phyloP scores from a whole-genome alignment of 2,797 vertebrate genomes.

The Gallinago solitaria region DNA sequence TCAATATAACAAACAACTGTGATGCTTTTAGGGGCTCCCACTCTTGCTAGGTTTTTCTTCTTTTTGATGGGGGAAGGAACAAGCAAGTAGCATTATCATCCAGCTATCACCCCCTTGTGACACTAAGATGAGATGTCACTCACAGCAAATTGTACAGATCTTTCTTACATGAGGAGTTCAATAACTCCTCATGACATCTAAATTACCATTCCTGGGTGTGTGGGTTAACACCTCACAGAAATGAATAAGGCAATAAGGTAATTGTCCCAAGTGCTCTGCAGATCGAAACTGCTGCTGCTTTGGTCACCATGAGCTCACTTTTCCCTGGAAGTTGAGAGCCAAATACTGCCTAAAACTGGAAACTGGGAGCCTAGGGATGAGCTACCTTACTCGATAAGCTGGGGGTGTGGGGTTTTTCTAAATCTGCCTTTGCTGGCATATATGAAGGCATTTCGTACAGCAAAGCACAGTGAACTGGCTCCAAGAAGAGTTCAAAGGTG shows the following conservation, averaged over 20 bases:
- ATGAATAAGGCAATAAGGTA: conserved; percentile 2
- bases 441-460: background rate
- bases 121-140: conserved; percentile 46
- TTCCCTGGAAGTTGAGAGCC: background rate
- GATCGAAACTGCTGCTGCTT: background rate
- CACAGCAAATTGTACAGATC: conserved; percentile 19
- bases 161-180: conserved; percentile 30
- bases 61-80: background rate
- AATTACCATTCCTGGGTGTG: conserved; percentile 15
- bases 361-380: background rate
- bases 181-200: conserved; percentile 24
- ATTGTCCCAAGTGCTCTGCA: conserved; percentile 1
- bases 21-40: background rate
- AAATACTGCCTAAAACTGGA: background rate
- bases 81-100: conserved; percentile 7
- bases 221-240: background rate
- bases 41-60: background rate
- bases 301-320: background rate
- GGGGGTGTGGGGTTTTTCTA: background rate
- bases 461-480: background rate
- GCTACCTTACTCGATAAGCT: background rate
- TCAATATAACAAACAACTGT: background rate
- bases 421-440: background rate
- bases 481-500: background rate
- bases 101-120: conserved; percentile 36